phyloP scores from a whole-genome alignment of 2,888 invertebrate species.

The Lepetodrilus schrolli region DNA sequence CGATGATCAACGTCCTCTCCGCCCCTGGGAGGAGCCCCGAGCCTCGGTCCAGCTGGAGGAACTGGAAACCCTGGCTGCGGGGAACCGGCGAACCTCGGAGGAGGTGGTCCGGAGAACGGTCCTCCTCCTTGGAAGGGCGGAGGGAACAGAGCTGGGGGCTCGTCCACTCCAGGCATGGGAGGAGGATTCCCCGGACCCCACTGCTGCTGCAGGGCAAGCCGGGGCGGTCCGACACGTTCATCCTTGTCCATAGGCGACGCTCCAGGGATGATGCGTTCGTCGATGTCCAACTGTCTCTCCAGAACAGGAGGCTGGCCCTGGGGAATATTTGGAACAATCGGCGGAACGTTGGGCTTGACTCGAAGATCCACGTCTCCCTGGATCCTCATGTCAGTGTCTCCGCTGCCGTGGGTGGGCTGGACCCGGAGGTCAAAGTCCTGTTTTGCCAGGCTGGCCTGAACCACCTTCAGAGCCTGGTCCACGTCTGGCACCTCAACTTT shows the following conservation, averaged over 20 bases:
- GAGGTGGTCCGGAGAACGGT: background rate
- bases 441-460: slow-evolving; percentile 13
- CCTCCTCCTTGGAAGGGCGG: background rate
- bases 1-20: slow-evolving; percentile 2
- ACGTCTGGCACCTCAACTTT: background rate
- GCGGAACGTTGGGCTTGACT: background rate
- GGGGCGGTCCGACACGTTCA: slow-evolving; percentile 15
- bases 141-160: background rate
- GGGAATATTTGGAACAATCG: background rate
- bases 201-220: background rate
- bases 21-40: background rate
- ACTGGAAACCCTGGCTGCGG: background rate
- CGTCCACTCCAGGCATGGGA: background rate
- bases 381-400: slow-evolving; percentile 4
- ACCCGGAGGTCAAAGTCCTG: background rate
- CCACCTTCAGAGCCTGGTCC: background rate
- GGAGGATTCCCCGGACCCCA: slow-evolving; percentile 9
- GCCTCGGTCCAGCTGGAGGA: background rate
- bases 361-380: slow-evolving; percentile 18
- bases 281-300: slow-evolving; percentile 7
- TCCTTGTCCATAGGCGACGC: slow-evolving; percentile 9
- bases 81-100: background rate
- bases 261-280: slow-evolving; percentile 7
- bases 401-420: background rate
- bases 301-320: background rate